These are phyloP conservation scores for Nycticorax nycticorax DNA, from an alignment of 2,113 vertebrate genomes.

Conservation along the genomic window DNA sequence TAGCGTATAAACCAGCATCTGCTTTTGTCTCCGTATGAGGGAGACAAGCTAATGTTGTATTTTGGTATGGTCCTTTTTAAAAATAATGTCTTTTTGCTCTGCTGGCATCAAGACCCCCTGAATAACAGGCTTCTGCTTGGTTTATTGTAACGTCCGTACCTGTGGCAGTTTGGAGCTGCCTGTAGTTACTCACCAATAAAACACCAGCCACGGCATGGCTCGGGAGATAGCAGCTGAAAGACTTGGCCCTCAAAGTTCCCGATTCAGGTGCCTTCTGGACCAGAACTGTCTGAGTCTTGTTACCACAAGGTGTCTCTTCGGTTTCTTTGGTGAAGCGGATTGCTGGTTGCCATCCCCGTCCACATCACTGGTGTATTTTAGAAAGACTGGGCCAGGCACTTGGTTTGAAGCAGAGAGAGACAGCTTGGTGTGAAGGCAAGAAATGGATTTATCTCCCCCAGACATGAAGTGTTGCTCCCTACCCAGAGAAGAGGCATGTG, in stretches of 20 bases:
- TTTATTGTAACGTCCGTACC: background rate
- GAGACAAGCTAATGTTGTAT: too few relatives aligned
- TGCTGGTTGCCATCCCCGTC: background rate
- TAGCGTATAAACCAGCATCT: background rate
- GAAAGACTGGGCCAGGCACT: background rate
- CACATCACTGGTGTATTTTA: background rate
- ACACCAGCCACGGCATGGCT: background rate
- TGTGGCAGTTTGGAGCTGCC: background rate
- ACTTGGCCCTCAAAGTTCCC: background rate
- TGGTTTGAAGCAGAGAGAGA: background rate
- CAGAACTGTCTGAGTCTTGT: background rate
- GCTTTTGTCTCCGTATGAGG: background rate
- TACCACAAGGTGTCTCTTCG: background rate
- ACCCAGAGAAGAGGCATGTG: background rate
- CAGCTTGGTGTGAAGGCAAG: background rate
- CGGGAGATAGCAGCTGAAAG: background rate
- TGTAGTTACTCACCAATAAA: background rate
- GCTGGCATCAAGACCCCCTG: background rate
- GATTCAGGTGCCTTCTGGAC: background rate
- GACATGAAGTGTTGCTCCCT: background rate
- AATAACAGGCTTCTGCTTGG: background rate
- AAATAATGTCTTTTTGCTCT: background rate
- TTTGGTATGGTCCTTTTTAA: background rate
- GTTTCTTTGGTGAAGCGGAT: background rate
- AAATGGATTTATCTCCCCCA: background rate